These are phyloP conservation scores for Notothenia coriiceps DNA, from an alignment of 2,113 vertebrate genomes.

Conservation along the genomic window DNA sequence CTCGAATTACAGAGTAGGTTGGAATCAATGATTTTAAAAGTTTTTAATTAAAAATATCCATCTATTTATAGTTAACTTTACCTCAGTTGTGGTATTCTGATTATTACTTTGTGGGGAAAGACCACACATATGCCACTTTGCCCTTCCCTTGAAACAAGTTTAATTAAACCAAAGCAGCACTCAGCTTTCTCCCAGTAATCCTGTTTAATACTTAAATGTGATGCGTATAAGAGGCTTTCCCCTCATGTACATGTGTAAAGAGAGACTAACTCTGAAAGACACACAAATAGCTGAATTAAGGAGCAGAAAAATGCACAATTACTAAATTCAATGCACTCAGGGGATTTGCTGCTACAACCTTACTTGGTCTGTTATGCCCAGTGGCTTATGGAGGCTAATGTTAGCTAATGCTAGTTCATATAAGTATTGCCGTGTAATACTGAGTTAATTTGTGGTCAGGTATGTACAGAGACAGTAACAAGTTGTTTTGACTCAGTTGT, in stretches of 20 bases:
- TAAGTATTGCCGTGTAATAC: too few relatives aligned
- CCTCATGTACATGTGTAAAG: not conserved
- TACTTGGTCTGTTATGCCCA: not conserved
- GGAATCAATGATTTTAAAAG: slow-evolving; percentile 35
- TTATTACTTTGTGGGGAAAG: slow-evolving; percentile 64
- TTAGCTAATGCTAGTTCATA: not conserved
- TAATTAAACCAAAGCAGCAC: slow-evolving; percentile 63
- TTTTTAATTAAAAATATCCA: slow-evolving; percentile 52
- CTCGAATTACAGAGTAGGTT: slow-evolving; percentile 51
- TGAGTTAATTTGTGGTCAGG: too few relatives aligned
- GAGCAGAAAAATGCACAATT: not conserved
- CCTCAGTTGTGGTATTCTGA: slow-evolving; percentile 48
- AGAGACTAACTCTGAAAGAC: not conserved
- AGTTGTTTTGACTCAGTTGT: too few relatives aligned
- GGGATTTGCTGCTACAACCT: not conserved
- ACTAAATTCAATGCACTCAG: too few relatives aligned
- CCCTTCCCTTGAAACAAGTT: slow-evolving; percentile 59
- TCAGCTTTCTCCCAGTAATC: slow-evolving; percentile 51
- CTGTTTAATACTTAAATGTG: slow-evolving; percentile 15
- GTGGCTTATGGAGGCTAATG: not conserved
- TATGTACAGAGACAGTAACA: too few relatives aligned
- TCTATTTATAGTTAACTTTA: slow-evolving; percentile 58
- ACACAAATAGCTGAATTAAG: not conserved
- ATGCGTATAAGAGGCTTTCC: slow-evolving; percentile 6
- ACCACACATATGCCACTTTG: slow-evolving; percentile 66